These are phyloP conservation scores for Phoebastria nigripes DNA, from an alignment of 2,797 vertebrate genomes.

Conservation along the genomic window DNA sequence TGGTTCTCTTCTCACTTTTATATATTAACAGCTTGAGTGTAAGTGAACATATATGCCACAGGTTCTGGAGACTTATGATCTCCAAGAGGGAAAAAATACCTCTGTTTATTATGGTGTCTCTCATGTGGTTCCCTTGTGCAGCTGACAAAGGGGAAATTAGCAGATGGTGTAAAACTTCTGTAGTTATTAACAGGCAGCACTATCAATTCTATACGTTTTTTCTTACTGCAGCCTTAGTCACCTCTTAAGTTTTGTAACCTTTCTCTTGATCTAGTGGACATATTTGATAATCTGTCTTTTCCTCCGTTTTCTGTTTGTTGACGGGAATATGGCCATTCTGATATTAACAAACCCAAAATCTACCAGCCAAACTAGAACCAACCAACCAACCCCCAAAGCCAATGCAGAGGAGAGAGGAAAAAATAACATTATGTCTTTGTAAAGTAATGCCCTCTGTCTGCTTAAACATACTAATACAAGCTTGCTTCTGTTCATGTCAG, in stretches of 20 bases:
- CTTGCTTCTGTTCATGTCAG: background rate
- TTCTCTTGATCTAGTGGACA: background rate
- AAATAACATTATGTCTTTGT: background rate
- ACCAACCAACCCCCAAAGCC: background rate
- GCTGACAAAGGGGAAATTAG: slow-evolving; percentile 25
- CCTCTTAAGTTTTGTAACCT: background rate
- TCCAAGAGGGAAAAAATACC: slow-evolving; percentile 33
- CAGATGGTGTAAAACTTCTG: slow-evolving; percentile 32
- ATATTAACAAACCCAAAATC: background rate
- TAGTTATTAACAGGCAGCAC: background rate
- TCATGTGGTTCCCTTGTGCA: slow-evolving; percentile 36
- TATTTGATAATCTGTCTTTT: background rate
- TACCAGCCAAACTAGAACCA: background rate
- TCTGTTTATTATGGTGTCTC: slow-evolving; percentile 30
- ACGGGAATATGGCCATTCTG: background rate
- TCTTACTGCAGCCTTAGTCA: background rate
- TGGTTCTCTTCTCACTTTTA: slow-evolving; percentile 48
- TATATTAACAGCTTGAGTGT: slow-evolving; percentile 62
- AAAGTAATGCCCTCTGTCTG: background rate
- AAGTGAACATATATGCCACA: slow-evolving; percentile 54
- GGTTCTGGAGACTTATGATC: slow-evolving; percentile 47
- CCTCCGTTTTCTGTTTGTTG: background rate
- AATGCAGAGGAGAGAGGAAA: background rate
- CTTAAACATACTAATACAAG: background rate
- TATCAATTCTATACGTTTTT: background rate